A percentile compares a stretch with the other conserved stretches of the same genome.
Conservation (phyloP, 1,140 invertebrate species). For the Antheraea mylitta region DNA sequence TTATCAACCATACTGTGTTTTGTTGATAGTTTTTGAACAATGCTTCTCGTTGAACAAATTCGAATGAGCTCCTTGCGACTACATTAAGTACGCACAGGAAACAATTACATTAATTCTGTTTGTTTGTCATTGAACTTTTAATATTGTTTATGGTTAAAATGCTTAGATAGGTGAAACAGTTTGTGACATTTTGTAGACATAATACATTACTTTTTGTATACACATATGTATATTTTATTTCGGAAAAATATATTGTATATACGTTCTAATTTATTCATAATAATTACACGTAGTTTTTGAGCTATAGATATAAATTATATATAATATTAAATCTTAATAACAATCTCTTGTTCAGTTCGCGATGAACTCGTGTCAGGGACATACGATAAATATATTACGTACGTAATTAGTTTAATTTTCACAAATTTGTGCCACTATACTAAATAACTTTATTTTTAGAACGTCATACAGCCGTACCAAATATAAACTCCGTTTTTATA, state of each 20-base stretch:
- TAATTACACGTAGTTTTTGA: constrained; percentile 17
- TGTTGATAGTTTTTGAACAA: constrained; percentile 1
- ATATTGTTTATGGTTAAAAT: not conserved
- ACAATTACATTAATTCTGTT: not conserved
- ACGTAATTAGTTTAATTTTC: constrained; percentile 37
- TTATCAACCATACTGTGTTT: not conserved
- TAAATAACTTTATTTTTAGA: constrained; percentile 10
- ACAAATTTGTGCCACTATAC: constrained; percentile 38
- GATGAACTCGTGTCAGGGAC: constrained; percentile 68
- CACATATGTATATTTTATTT: not conserved
- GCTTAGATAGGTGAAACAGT: not conserved
- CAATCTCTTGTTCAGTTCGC: constrained; percentile 52
- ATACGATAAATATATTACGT: constrained; percentile 41
- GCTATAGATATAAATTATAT: constrained; percentile 15
- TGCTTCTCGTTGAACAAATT: not conserved
- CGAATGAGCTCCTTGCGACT: constrained; percentile 10
- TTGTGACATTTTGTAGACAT: not conserved
- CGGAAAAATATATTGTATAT: not conserved
- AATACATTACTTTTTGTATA: not conserved
- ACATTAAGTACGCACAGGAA: not conserved
- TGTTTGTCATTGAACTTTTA: not conserved
- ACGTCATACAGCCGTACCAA: not conserved
- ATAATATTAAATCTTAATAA: constrained; percentile 51
- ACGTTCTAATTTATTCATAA: not conserved
- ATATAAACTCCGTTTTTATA: too few species aligned